Evolutionary conservation across 2,888 invertebrate genomes (phyloP).

Genomic region (Acanthopleura granulata): DNA sequence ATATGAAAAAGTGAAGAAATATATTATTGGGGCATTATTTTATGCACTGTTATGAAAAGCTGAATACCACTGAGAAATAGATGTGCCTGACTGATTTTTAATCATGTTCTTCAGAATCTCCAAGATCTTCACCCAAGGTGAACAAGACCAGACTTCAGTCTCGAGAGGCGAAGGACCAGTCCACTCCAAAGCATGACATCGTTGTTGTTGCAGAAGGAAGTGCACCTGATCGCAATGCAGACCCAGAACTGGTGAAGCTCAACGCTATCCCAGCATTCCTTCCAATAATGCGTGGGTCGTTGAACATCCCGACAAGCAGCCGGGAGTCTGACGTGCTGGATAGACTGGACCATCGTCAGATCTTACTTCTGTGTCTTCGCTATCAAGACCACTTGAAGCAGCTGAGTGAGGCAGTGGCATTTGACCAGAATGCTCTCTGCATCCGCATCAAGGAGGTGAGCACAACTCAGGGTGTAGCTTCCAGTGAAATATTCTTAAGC

Average conservation of each 20-base stretch:
- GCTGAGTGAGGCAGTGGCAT: conserved; percentile 85
- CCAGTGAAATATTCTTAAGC: too few relatives aligned
- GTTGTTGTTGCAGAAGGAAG: conserved; percentile 64
- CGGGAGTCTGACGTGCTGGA: conserved; percentile 91
- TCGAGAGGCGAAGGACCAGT: conserved; percentile 27
- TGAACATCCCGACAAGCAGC: conserved; percentile 79
- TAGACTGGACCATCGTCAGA: conserved; percentile 78
- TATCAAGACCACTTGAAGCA: conserved; percentile 88
- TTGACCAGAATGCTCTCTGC: conserved; percentile 83
- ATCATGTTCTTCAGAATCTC: conserved; percentile 6
- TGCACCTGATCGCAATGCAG: conserved; percentile 46
- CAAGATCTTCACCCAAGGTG: conserved; percentile 20
- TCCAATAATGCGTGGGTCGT: conserved; percentile 90
- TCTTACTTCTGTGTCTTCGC: conserved; percentile 80
- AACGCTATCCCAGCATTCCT: conserved; percentile 86
- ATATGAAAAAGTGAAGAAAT: background rate
- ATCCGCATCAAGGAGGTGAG: conserved; percentile 82
- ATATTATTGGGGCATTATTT: background rate
- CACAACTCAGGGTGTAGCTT: too few relatives aligned
- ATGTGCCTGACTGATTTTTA: background rate
- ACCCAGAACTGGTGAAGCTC: conserved; percentile 62
- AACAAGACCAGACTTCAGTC: conserved; percentile 31
- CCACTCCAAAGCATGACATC: conserved; percentile 60
- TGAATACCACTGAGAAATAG: background rate
- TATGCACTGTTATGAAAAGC: conserved; percentile 18